Evolutionary conservation across 2,797 vertebrate species (phyloP).

Genomic region (Coracias cyanogaster): DNA sequence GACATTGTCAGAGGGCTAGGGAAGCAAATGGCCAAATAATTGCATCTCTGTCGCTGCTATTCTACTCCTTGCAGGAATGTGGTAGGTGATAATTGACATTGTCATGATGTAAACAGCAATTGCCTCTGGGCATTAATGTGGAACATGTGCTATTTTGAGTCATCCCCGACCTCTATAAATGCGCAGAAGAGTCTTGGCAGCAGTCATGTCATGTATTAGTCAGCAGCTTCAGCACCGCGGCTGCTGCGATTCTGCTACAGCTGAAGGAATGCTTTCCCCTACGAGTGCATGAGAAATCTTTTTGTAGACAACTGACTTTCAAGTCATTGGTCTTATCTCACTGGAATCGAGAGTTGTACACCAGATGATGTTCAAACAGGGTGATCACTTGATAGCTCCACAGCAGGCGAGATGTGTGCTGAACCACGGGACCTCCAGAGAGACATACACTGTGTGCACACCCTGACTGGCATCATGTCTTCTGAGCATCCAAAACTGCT

Average conservation of each 20-base stretch:
- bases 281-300: rapidly evolving
- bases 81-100: constrained; percentile 14
- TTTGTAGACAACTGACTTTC: neutral
- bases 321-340: neutral
- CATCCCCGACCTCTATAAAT: neutral
- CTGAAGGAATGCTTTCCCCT: neutral
- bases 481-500: neutral
- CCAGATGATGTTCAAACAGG: rapidly evolving
- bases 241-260: neutral
- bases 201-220: neutral
- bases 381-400: rapidly evolving
- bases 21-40: constrained; percentile 12
- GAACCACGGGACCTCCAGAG: rapidly evolving
- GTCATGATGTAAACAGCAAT: neutral
- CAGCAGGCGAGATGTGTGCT: rapidly evolving
- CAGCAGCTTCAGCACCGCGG: neutral
- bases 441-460: rapidly evolving
- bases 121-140: neutral
- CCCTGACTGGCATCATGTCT: rapidly evolving
- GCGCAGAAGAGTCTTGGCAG: neutral
- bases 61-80: neutral
- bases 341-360: rapidly evolving
- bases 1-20: neutral
- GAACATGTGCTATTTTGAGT: neutral
- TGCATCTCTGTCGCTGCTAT: neutral